Conservation (phyloP, 1,140 invertebrate species). For the Aphelenchoides fujianensis region DNA sequence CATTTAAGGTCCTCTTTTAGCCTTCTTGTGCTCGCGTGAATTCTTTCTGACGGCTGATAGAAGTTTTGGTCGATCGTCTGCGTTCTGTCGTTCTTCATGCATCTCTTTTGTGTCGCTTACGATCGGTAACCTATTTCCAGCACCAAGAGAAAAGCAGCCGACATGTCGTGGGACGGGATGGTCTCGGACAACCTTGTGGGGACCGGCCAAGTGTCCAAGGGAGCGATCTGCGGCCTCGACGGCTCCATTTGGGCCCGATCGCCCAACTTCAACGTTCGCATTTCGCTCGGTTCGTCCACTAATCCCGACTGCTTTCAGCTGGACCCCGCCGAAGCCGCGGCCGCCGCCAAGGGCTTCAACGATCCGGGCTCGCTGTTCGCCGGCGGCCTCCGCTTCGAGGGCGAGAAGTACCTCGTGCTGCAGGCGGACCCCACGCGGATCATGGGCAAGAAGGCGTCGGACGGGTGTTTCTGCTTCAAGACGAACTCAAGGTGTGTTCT, state of each 20-base stretch:
- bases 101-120: no score
- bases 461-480: constrained; percentile 49
- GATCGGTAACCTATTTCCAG: no score
- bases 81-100: no score
- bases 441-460: constrained; percentile 47
- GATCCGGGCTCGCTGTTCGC: constrained; percentile 52
- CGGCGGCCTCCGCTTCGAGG: constrained; percentile 55
- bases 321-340: constrained; percentile 36
- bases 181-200: constrained; percentile 61
- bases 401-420: constrained; percentile 53
- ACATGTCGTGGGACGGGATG: constrained; percentile 60
- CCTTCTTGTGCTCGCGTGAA: no score
- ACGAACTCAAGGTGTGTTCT: constrained; percentile 26
- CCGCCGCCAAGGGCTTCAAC: constrained; percentile 54
- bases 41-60: no score
- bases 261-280: constrained; percentile 56
- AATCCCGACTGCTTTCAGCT: constrained; percentile 26
- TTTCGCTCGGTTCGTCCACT: constrained; percentile 14
- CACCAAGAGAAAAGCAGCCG: no score
- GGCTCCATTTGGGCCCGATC: constrained; percentile 61
- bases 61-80: no score
- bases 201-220: constrained; percentile 59
- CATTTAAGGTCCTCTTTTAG: not conserved
- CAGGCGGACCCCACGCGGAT: constrained; percentile 58
- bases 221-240: constrained; percentile 58